phyloP scores from a whole-genome alignment of 2,888 invertebrate genomes.

The Pyrrhia umbra region DNA sequence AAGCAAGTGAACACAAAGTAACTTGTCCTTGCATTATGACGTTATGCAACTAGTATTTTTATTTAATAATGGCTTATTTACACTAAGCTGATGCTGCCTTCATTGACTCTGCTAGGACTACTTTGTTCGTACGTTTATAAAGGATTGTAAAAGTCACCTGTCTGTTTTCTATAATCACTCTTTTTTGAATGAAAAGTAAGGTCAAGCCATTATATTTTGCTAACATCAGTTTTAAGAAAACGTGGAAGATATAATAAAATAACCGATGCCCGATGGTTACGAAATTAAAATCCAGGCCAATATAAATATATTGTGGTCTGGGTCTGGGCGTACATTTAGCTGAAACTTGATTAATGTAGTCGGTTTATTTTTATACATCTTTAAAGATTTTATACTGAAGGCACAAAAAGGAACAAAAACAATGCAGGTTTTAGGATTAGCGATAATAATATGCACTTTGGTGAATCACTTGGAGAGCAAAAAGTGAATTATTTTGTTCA shows the following conservation, averaged over 20 bases:
- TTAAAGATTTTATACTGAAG: constrained; percentile 38
- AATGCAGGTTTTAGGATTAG: constrained; percentile 51
- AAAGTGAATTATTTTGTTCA: constrained; percentile 40
- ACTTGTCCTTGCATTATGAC: constrained; percentile 40
- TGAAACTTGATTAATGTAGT: too few species aligned
- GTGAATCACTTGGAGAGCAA: constrained; percentile 54
- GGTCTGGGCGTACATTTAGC: constrained; percentile 13
- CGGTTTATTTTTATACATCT: constrained; percentile 38
- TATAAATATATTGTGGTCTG: constrained; percentile 3
- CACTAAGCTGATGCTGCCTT: background rate
- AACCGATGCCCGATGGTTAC: too few species aligned
- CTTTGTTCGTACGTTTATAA: too few species aligned
- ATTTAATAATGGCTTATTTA: constrained; percentile 7
- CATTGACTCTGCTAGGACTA: too few species aligned
- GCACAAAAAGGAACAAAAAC: constrained; percentile 45
- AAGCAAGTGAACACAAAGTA: constrained; percentile 38
- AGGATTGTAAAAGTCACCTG: too few species aligned
- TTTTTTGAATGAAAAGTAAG: too few species aligned
- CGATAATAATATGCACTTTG: constrained; percentile 61
- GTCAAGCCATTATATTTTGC: too few species aligned
- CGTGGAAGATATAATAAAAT: too few species aligned
- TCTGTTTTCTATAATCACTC: too few species aligned
- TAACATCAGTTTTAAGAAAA: too few species aligned
- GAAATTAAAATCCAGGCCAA: background rate
- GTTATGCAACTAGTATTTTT: constrained; percentile 25